Evolutionary conservation across 2,113 vertebrate species (phyloP), one percentile per base, ranked within the genome.

Genomic region (Neolamprologus hecqui): DNA sequence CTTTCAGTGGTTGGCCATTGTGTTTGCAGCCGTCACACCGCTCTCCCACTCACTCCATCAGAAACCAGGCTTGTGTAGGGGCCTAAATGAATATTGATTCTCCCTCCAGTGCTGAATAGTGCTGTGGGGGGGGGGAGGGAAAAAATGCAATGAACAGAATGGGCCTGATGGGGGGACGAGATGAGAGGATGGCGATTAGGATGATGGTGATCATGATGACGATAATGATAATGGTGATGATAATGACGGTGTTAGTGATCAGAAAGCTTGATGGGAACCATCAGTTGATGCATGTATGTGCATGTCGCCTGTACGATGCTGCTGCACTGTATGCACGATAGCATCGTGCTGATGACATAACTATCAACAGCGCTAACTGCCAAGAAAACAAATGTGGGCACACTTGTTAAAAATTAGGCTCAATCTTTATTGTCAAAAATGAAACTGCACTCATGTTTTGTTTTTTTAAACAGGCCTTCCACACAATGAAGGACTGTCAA

Each of bases 21-120:
- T 93, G 92, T 93, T 93, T 89, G 86, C 85, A 89, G 92, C 93
- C 92, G 92, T 94, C 94, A 92, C 87, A 83, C 79, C 35, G 92
- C 89, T 93, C 93, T 95, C 94, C 90, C 93, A 93, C 95, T 94
- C 94, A 95, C 93, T 95, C 93, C 92, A 95, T 95, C 94, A 95
- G 95, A 93, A 93, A 86, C 21, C 57, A 77, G 92, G 91, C 94
- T 91, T 89, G 93, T 92, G 94, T 93, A 81, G 88, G 84, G 90
- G 88, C 92, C 93, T 94, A 95, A 95, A 96, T 95, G 93, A 96
- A 94, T 95, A 96, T 96, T 94, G 95, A 96, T 95, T 95, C 94
- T 93, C 92, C 93, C 94, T 96, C 94, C 91, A 91, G 94, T 92
- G 92, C 89, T 93, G 89, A 94, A 93, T 90, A 91, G 89, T 92